phyloP scores from a whole-genome alignment of 2,797 vertebrate genomes.

The Pseudochromis fuscus region DNA sequence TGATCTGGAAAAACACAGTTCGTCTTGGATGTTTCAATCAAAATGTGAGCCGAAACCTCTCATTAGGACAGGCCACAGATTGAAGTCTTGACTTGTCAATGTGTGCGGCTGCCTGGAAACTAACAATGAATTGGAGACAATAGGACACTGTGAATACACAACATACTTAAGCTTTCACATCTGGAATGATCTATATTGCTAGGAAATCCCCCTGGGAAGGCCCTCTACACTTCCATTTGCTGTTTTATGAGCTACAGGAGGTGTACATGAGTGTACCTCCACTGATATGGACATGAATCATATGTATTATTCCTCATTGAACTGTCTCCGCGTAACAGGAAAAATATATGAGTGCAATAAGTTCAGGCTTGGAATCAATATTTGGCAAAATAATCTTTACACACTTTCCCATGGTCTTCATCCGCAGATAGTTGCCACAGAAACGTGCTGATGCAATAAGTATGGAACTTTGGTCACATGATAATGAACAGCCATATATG shows the following conservation, averaged over 20 bases:
- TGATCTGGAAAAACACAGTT: slow-evolving; percentile 34
- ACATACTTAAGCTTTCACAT: background rate
- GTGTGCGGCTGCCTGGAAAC: slow-evolving; percentile 2
- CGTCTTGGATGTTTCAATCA: slow-evolving; percentile 25
- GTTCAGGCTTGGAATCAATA: background rate
- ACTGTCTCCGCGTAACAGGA: background rate
- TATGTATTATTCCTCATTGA: slow-evolving; percentile 1
- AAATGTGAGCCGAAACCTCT: slow-evolving; percentile 22
- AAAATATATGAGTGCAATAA: background rate
- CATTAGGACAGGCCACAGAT: slow-evolving; percentile 19
- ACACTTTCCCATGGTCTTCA: background rate
- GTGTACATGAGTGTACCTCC: background rate
- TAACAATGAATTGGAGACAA: slow-evolving; percentile 4
- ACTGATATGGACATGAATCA: background rate
- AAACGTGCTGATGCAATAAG: background rate
- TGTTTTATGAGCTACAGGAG: slow-evolving; percentile 10
- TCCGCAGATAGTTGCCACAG: background rate
- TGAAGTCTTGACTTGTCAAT: slow-evolving; percentile 7
- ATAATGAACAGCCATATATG: background rate
- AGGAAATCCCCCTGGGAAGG: background rate
- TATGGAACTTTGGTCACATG: background rate
- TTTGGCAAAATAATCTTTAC: background rate
- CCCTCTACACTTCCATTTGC: background rate
- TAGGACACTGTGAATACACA: slow-evolving; percentile 10
- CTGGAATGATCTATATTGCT: background rate